Percentiles rank a stretch among this genome's conserved stretches.
phyloP scores from a whole-genome alignment of 2,797 vertebrate genomes.

The Premnoplex brunnescens region DNA sequence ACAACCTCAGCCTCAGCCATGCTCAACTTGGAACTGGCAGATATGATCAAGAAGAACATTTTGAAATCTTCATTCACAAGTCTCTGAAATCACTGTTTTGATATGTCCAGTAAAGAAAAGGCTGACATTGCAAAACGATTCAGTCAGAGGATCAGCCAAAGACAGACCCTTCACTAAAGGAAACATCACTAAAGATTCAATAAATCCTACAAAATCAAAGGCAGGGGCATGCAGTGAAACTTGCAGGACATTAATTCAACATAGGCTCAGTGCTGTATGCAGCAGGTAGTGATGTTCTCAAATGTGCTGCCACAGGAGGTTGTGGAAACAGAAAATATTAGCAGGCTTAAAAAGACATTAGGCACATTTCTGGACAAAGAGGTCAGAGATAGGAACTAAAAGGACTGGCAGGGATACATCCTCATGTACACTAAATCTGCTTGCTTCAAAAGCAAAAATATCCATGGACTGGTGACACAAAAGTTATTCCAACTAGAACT shows the following conservation, averaged over 20 bases:
- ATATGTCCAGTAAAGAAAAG: background rate
- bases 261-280: background rate
- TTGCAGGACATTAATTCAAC: background rate
- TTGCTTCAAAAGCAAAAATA: background rate
- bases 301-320: background rate
- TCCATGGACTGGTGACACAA: background rate
- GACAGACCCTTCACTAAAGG: background rate
- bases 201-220: background rate
- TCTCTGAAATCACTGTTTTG: background rate
- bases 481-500: background rate
- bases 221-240: background rate
- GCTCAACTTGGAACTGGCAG: background rate
- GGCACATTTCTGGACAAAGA: background rate
- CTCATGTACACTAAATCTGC: background rate
- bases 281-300: background rate
- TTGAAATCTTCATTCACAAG: background rate
- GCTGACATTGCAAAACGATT: background rate
- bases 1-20: rapidly evolving
- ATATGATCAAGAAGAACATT: background rate
- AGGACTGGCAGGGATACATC: background rate
- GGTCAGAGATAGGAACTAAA: background rate
- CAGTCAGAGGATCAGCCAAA: background rate
- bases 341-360: background rate
- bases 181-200: background rate
- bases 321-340: background rate